These are phyloP conservation scores for Saturnia japonica DNA, from an alignment of 2,888 invertebrate species.

Conservation along the genomic window DNA sequence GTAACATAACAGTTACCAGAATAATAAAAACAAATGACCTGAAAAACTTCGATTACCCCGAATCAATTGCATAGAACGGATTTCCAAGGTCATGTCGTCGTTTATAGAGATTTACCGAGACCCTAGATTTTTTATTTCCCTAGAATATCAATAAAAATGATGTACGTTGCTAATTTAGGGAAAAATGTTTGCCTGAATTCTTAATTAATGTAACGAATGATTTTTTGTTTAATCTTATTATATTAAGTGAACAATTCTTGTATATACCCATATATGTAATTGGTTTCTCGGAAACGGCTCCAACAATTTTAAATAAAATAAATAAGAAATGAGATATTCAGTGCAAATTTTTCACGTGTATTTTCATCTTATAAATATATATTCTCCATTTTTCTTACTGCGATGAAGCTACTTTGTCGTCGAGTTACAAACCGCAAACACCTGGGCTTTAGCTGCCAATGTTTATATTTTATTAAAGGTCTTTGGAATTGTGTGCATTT, in stretches of 20 bases:
- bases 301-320: no score
- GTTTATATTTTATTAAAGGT: neutral
- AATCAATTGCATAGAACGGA: slow-evolving; percentile 21
- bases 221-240: no score
- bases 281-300: no score
- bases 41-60: slow-evolving; percentile 24
- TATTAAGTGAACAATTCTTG: no score
- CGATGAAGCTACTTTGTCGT: slow-evolving; percentile 17
- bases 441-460: slow-evolving; percentile 1
- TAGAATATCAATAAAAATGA: no score
- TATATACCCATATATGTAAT: no score
- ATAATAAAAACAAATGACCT: slow-evolving; percentile 25
- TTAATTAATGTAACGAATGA: no score
- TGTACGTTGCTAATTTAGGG: no score
- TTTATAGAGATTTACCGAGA: neutral
- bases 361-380: slow-evolving; percentile 21
- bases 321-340: neutral
- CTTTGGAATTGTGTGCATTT: neutral
- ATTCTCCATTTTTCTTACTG: slow-evolving; percentile 15
- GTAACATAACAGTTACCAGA: slow-evolving; percentile 19
- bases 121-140: no score
- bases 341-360: neutral
- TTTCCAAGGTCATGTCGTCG: neutral
- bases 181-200: no score
- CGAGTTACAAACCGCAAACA: slow-evolving; percentile 3